Base-by-base conservation (phyloP, 37 sponge, comb jelly and placozoan species). In the Halichondria panicea region DNA sequence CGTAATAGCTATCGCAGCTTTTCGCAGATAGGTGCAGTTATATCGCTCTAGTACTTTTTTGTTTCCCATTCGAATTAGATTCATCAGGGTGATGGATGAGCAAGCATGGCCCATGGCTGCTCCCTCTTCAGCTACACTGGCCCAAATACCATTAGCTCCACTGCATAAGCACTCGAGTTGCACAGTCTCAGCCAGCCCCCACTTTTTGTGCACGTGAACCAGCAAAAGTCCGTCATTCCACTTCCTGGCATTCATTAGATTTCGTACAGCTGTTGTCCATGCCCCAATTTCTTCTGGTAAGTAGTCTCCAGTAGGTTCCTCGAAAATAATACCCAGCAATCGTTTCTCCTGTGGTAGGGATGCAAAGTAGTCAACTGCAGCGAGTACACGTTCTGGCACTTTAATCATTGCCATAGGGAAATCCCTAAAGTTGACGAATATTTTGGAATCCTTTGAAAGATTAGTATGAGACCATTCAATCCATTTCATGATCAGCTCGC, bases 121-220 rank as follows among this genome's bases (percentile, higher is more conserved):
- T 27, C 95, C 95, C 76, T 94, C 95, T n/a, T 80, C 88, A 42
- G 88, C 90, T 38, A 94, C 3, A 46, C 88, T 87, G 37, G 85
- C 84, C 95, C 95, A 94, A 19, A 94, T 79, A 15, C 95, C 95
- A 57, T 90, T 75, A 8, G 91, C 95, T 45, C 95, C 95, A 41
- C 50, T 67, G 37, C 76, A 64, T 13, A 94, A 79, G 72, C 91
- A 89, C 22, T 81, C 88, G 40, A 94, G 78, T 42, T 78, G 80
- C 0, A 88, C 33, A 5, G 91, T 86, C 6, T 66, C 72, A 44
- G 59, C 71, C 3, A 89, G 76, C 18, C 71, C 94, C 94, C 94
- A 93, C 73, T 93, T 85, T 77, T 89, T 72, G 76, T 93, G 94
- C 15, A 89, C 58, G 54, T 93, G 94, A 31, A 79, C 68, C 4